Conservation (phyloP, 35 echinoderm and acorn worm species). For the Lytechinus pictus region DNA sequence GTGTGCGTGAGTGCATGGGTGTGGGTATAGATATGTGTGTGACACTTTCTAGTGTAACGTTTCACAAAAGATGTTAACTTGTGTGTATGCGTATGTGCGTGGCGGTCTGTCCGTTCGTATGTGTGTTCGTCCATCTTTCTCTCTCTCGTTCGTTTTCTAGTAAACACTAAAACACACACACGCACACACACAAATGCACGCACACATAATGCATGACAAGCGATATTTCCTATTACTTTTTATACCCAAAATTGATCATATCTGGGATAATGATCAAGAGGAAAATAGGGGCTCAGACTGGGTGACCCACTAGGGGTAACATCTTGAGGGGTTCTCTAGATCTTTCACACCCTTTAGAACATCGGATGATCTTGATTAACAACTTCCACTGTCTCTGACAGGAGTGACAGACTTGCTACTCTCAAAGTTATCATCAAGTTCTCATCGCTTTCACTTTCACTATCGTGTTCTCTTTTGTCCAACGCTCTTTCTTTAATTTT, state of each 20-base stretch:
- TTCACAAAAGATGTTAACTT: no score
- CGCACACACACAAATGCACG: no score
- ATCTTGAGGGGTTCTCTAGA: not conserved
- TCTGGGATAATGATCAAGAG: not conserved
- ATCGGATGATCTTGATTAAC: slow-evolving; percentile 18
- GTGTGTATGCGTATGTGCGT: no score
- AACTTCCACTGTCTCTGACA: slow-evolving; percentile 9
- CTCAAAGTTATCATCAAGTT: not conserved
- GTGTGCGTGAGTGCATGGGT: no score
- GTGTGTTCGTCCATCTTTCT: no score
- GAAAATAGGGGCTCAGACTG: not conserved
- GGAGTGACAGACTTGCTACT: not conserved
- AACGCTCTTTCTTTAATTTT: not conserved
- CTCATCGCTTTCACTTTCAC: not conserved
- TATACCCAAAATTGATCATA: not conserved
- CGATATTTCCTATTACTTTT: not conserved
- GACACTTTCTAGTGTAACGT: no score
- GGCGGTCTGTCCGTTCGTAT: no score
- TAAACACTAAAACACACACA: no score
- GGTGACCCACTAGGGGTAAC: not conserved
- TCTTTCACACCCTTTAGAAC: not conserved
- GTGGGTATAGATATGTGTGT: no score
- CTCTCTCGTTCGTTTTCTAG: no score
- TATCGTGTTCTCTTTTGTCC: not conserved
- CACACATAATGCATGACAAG: not conserved